Conservation (phyloP, 2,797 vertebrate genomes). For the Psittacula derbiana region DNA sequence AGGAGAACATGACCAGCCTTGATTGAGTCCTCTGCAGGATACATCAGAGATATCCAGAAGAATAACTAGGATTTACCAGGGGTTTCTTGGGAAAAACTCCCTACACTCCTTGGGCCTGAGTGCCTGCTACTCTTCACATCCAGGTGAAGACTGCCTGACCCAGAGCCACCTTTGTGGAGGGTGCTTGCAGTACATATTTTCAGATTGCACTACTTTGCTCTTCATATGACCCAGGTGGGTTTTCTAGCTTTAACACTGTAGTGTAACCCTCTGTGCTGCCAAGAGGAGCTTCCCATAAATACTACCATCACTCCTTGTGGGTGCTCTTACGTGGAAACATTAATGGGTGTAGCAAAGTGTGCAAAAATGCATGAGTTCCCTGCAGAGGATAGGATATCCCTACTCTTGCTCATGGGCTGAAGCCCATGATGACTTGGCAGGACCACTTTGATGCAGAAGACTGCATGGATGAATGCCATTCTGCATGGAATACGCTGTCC, state of each 20-base stretch:
- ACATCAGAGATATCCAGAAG: background rate
- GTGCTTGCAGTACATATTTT: background rate
- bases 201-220: background rate
- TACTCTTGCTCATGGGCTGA: background rate
- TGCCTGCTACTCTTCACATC: rapidly evolving
- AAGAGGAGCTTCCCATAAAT: background rate
- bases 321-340: background rate
- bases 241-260: background rate
- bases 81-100: background rate
- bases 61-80: background rate
- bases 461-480: background rate
- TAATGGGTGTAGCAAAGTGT: background rate
- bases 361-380: background rate
- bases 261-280: background rate
- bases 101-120: background rate
- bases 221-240: background rate
- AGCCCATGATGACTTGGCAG: background rate
- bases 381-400: background rate
- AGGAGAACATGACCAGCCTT: background rate
- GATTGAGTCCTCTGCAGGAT: background rate
- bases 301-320: no score
- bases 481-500: background rate
- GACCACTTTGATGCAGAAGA: background rate
- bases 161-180: background rate
- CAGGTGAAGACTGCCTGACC: background rate